Evolutionary conservation across 2,113 vertebrate genomes (phyloP), one percentile per base, ranked within the genome.

Genomic region (Leptocoma aspasia): DNA sequence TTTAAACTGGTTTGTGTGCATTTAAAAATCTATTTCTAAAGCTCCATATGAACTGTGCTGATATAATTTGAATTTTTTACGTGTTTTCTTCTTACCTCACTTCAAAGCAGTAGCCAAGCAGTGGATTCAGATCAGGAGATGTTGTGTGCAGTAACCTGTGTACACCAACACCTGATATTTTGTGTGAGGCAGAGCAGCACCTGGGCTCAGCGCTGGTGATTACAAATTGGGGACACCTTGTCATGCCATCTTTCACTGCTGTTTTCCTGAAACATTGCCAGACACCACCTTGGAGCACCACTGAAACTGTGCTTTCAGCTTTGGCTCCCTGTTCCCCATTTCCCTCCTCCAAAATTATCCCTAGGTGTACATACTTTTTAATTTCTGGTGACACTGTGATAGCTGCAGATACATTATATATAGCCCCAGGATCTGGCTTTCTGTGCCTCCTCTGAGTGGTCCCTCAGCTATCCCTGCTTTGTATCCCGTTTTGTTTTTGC

Each of bases 121-220:
- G 26, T 2, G 16, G 1, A 0, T 39, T 59, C 47, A 31, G 81
- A 5, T n/a, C 57, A n/a, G 60, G 60, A 22, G 45, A 18, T 4
- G 9, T 2, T 57, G 17, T 35, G 10, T 21, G 42, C 61, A 68
- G 44, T 12, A 44, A 15, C 64, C 17, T 23, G 16, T 37, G 20
- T 11, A 15, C 69, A 53, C 52, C 60, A 81, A 8, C 47, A 16
- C 24, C 4, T 26, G 44, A 33, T 56, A 14, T 50, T 87, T 27
- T 26, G 47, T 35, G 56, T 61, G 60, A 65, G 35, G 86, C 86
- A 70, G 56, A 39, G 3, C 27, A 47, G 49, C 27, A 13, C 61
- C n/a, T 3, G 0, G 26, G 26, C 56, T 79, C 2, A 0, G 47
- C 23, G 77, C 39, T 86, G 52, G 47, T 45, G 45, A 9, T 60